Percentiles rank a stretch among this genome's conserved stretches.
These are phyloP conservation scores for Drosophila kuntzei DNA, from an alignment of 2,888 invertebrate species.

Conservation along the genomic window DNA sequence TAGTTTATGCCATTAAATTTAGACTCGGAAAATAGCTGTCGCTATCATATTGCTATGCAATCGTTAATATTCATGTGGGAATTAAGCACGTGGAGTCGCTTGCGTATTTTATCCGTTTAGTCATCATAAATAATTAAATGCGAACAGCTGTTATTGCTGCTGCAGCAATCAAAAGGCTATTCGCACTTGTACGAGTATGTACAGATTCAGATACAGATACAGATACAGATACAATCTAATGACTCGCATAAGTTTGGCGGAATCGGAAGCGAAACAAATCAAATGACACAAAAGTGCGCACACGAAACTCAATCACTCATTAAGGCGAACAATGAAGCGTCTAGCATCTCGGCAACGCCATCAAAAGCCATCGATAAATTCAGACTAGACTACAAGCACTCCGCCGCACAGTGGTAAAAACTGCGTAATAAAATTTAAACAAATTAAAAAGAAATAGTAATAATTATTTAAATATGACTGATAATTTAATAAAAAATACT, in stretches of 20 bases:
- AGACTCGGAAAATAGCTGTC: background rate
- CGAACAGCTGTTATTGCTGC: constrained; percentile 23
- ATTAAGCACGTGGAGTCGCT: constrained; percentile 15
- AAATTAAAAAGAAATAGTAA: background rate
- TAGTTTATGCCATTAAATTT: constrained; percentile 8
- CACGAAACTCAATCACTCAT: constrained; percentile 68
- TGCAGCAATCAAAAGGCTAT: constrained; percentile 32
- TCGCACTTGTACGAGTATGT: constrained; percentile 22
- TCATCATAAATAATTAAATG: constrained; percentile 59
- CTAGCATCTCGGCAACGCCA: constrained; percentile 40
- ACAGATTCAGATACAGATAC: constrained; percentile 39
- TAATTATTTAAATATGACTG: too few relatives aligned
- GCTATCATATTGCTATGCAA: background rate
- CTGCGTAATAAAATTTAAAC: background rate
- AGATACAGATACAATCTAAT: constrained; percentile 63
- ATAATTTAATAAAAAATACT: too few relatives aligned
- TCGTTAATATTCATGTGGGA: constrained; percentile 44
- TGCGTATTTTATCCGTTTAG: constrained; percentile 21
- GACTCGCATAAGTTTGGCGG: constrained; percentile 60
- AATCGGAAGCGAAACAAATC: constrained; percentile 77
- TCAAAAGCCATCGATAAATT: constrained; percentile 53
- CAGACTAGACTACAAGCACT: constrained; percentile 18
- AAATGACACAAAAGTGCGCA: constrained; percentile 60
- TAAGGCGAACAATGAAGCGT: constrained; percentile 67
- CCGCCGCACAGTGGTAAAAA: constrained; percentile 32